phyloP scores from a whole-genome alignment of 2,113 vertebrate genomes.

The Macrotus californicus region DNA sequence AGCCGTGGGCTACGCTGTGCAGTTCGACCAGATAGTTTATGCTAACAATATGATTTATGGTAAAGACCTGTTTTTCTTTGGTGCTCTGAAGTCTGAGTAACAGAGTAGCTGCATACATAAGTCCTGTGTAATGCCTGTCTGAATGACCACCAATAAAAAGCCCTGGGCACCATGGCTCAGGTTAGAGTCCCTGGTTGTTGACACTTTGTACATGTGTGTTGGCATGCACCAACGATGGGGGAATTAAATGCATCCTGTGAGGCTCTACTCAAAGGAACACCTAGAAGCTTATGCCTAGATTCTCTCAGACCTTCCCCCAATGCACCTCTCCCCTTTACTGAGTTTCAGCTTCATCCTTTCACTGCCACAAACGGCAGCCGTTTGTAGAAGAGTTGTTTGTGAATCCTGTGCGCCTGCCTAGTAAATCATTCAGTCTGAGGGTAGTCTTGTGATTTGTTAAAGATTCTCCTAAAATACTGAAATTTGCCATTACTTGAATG shows the following conservation, averaged over 20 bases:
- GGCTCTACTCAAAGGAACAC: neutral
- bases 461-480: neutral
- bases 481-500: neutral
- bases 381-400: neutral
- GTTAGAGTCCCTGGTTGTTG: neutral
- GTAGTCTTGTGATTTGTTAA: neutral
- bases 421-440: neutral
- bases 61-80: neutral
- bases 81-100: neutral
- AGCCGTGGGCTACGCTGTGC: neutral
- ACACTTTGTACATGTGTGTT: too few species aligned
- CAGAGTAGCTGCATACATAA: neutral
- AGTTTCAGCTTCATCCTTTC: neutral
- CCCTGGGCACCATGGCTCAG: neutral
- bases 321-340: neutral
- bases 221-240: neutral
- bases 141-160: neutral
- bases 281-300: neutral
- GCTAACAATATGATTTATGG: neutral
- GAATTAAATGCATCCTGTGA: neutral
- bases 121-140: too few species aligned
- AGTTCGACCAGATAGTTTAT: neutral
- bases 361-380: neutral
- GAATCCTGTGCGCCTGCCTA: neutral
- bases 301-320: neutral